Conservation (phyloP, 2,888 invertebrate species). For the Calameuta filiformis region DNA sequence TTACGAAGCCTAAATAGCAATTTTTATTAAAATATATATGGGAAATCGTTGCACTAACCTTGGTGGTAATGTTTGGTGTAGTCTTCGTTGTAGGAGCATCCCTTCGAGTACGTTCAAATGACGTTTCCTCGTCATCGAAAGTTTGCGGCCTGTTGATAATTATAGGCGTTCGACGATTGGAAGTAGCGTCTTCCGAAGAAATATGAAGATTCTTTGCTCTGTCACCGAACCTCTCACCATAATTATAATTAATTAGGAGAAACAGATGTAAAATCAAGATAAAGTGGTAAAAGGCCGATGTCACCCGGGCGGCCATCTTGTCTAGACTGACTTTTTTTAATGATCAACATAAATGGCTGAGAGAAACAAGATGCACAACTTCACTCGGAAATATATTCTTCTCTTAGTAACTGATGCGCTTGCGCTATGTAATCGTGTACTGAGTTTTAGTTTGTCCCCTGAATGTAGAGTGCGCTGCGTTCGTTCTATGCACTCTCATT, state of each 20-base stretch:
- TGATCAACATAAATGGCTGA: not conserved
- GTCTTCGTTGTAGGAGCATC: constrained; percentile 32
- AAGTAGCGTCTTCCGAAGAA: constrained; percentile 27
- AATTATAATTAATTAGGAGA: constrained; percentile 45
- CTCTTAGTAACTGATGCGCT: not conserved
- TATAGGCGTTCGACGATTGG: constrained; percentile 28
- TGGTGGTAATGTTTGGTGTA: constrained; percentile 53
- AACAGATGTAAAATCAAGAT: constrained; percentile 48
- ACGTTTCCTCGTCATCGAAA: constrained; percentile 39
- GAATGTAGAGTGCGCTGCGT: not conserved
- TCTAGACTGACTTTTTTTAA: constrained; percentile 53
- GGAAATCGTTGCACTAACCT: constrained; percentile 36
- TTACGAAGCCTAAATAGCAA: not conserved
- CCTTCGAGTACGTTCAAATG: constrained; percentile 50
- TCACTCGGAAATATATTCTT: not conserved
- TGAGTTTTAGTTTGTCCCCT: not conserved
- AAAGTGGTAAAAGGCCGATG: constrained; percentile 51
- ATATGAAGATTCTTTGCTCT: constrained; percentile 44
- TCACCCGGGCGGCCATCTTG: constrained; percentile 63
- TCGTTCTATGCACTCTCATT: not conserved
- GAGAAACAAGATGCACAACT: constrained; percentile 17
- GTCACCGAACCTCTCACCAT: constrained; percentile 48
- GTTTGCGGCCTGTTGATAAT: constrained; percentile 39
- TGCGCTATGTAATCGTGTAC: not conserved
- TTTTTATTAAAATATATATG: not conserved